These are phyloP conservation scores for Actinemys pallida DNA, from an alignment of 2,113 vertebrate genomes.

Conservation along the genomic window DNA sequence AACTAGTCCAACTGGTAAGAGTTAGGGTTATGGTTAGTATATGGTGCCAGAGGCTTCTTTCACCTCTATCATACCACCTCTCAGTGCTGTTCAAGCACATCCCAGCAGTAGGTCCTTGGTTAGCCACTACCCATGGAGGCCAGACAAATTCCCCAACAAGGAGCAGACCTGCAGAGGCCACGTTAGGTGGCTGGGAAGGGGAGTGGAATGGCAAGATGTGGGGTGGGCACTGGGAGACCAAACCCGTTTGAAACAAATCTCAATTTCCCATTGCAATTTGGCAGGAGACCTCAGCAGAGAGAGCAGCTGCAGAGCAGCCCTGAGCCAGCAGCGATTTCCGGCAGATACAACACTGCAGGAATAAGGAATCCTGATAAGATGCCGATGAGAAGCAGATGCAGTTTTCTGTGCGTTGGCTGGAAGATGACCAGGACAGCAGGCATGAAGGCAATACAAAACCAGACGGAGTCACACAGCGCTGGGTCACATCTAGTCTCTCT, in stretches of 20 bases:
- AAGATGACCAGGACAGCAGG: not conserved
- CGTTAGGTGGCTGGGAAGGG: not conserved
- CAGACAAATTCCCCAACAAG: not conserved
- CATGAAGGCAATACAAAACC: not conserved
- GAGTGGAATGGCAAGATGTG: not conserved
- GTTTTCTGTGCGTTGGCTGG: not conserved
- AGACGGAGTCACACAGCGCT: not conserved
- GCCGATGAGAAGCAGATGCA: not conserved
- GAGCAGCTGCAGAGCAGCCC: not conserved
- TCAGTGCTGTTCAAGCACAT: not conserved
- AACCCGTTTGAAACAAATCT: not conserved
- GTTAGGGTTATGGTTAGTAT: not conserved
- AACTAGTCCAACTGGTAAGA: not conserved
- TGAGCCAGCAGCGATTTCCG: not conserved
- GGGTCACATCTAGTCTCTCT: not conserved
- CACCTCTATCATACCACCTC: not conserved
- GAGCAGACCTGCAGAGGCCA: not conserved
- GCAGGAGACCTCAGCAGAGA: accelerated
- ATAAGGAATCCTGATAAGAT: not conserved
- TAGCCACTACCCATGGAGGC: not conserved
- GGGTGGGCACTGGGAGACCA: not conserved
- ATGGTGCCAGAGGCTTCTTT: not conserved
- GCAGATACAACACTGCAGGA: accelerated
- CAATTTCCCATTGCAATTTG: not conserved
- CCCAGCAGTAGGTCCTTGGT: not conserved